phyloP scores from a whole-genome alignment of 2,888 invertebrate species.

The Drosophila histrio region DNA sequence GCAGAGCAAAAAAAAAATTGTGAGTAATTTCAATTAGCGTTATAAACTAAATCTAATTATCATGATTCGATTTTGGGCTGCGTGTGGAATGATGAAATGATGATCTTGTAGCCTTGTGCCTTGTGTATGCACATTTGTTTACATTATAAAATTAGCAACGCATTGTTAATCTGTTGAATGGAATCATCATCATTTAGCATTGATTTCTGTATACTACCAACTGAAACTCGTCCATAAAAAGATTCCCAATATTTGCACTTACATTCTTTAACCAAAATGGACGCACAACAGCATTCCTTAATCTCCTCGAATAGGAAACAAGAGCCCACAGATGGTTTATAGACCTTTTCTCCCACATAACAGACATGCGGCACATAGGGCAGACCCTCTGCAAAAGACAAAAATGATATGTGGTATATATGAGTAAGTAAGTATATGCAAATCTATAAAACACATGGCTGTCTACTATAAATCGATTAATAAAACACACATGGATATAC shows the following conservation, averaged over 20 bases:
- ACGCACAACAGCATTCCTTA: constrained; percentile 83
- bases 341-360: constrained; percentile 82
- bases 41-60: constrained; percentile 76
- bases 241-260: constrained; percentile 55
- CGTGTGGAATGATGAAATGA: constrained; percentile 34
- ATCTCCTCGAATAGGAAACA: constrained; percentile 82
- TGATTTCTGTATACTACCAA: constrained; percentile 23
- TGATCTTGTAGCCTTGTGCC: constrained; percentile 33
- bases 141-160: constrained; percentile 71
- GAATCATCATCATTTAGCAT: constrained; percentile 35
- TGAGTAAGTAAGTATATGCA: constrained; percentile 9
- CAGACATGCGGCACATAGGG: constrained; percentile 84
- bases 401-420: constrained; percentile 1
- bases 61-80: constrained; percentile 57
- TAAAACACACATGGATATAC: not conserved
- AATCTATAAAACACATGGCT: constrained; percentile 14
- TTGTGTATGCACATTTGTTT: constrained; percentile 42
- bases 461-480: constrained; percentile 22
- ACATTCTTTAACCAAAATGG: constrained; percentile 82
- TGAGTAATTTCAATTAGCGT: constrained; percentile 71
- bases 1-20: constrained; percentile 1
- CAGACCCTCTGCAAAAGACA: constrained; percentile 79
- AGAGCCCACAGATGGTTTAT: constrained; percentile 81
- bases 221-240: constrained; percentile 10
- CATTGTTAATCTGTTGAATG: constrained; percentile 66